These are phyloP conservation scores for Scaptomyza hsui DNA, from an alignment of 1,140 invertebrate species.

Conservation along the genomic window DNA sequence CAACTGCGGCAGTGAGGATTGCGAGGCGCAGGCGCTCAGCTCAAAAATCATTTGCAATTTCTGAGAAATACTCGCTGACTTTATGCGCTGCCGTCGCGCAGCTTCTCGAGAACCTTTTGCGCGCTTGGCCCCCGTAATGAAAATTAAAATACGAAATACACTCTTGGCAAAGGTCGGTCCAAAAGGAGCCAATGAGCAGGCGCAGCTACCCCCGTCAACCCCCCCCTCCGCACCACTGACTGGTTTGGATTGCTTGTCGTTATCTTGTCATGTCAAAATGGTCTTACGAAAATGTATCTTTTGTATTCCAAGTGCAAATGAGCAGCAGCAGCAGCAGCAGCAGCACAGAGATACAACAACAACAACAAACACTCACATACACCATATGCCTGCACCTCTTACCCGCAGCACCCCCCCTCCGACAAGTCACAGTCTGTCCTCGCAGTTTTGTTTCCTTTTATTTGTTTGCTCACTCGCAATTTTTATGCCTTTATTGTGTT, in stretches of 20 bases:
- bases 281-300: conserved; percentile 83
- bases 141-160: conserved; percentile 82
- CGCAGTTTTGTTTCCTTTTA: conserved; percentile 70
- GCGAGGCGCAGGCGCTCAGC: conserved; percentile 73
- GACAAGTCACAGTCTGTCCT: conserved; percentile 1
- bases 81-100: conserved; percentile 59
- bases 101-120: conserved; percentile 77
- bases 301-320: conserved; percentile 83
- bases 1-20: too few relatives aligned
- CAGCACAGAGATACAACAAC: conserved; percentile 72
- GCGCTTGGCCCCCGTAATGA: conserved; percentile 68
- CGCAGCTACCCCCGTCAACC: conserved; percentile 32
- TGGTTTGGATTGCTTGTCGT: conserved; percentile 79
- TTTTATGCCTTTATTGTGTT: conserved; percentile 82
- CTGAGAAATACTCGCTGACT: conserved; percentile 79
- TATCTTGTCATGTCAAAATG: conserved; percentile 84
- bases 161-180: conserved; percentile 56
- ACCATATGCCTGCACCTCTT: not conserved
- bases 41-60: conserved; percentile 83
- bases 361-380: conserved; percentile 16
- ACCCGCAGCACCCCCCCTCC: not conserved
- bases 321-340: too few relatives aligned
- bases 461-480: conserved; percentile 81
- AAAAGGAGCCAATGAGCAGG: conserved; percentile 76
- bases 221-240: not conserved